Evolutionary conservation across 64 coral and sea anemone genomes (phyloP).

Genomic region (Acropora yongei): DNA sequence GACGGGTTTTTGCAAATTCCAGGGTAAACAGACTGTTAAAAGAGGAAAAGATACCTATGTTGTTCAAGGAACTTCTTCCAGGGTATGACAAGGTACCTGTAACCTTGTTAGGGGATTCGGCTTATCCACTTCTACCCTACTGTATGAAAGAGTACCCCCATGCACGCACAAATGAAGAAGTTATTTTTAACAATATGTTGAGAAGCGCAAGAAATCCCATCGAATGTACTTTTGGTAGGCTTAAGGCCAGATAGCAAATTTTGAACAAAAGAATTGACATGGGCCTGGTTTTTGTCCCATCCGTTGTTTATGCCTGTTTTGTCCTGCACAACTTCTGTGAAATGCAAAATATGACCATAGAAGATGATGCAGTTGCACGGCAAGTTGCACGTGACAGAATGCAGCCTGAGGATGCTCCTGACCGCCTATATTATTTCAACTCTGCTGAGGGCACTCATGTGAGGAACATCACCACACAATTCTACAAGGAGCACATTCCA

Average conservation of each 20-base stretch:
- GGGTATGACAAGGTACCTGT: slow-evolving; percentile 49
- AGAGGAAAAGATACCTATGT: slow-evolving; percentile 20
- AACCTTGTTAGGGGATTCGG: slow-evolving; percentile 16
- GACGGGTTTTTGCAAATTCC: slow-evolving; percentile 36
- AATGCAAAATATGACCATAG: neutral
- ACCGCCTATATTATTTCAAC: slow-evolving; percentile 1
- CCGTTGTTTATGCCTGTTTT: too few relatives aligned
- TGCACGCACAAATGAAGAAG: too few relatives aligned
- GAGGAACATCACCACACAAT: slow-evolving; percentile 17
- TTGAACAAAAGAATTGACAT: too few relatives aligned
- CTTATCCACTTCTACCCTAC: too few relatives aligned
- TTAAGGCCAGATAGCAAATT: too few relatives aligned
- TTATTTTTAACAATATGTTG: too few relatives aligned
- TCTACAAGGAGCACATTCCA: slow-evolving; percentile 21
- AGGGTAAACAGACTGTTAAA: neutral
- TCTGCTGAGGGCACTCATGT: slow-evolving; percentile 1
- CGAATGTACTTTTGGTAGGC: too few relatives aligned
- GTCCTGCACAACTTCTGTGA: too few relatives aligned
- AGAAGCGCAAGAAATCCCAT: too few relatives aligned
- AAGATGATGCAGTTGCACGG: slow-evolving; percentile 53
- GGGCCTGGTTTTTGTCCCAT: too few relatives aligned
- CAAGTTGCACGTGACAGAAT: slow-evolving; percentile 46
- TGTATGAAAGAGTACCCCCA: too few relatives aligned
- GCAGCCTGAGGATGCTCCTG: slow-evolving; percentile 17
- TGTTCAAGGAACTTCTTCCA: slow-evolving; percentile 19